phyloP scores from a whole-genome alignment of 2,113 vertebrate species.

The Saccopteryx leptura region DNA sequence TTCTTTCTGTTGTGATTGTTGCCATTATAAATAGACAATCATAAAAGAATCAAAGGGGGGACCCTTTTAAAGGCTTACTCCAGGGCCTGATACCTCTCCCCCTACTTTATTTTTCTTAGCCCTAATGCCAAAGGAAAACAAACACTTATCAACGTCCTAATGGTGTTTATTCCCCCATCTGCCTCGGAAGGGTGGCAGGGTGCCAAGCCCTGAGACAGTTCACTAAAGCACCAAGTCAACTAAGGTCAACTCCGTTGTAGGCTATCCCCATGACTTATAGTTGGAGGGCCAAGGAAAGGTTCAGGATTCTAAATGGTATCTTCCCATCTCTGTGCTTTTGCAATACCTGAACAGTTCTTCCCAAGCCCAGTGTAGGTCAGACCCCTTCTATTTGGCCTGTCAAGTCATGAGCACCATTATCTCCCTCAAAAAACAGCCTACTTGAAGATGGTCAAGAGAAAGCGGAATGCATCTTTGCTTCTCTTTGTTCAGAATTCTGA shows the following conservation, averaged over 20 bases:
- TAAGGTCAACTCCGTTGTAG: not conserved
- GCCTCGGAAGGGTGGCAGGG: slow-evolving; percentile 55
- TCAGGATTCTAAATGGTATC: not conserved
- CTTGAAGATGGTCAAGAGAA: not conserved
- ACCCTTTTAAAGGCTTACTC: slow-evolving; percentile 82
- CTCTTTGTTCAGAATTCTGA: not conserved
- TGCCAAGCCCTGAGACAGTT: slow-evolving; percentile 68
- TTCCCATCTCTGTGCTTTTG: not conserved
- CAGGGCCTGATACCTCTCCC: slow-evolving; percentile 69
- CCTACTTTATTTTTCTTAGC: slow-evolving; percentile 85
- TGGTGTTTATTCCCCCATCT: slow-evolving; percentile 79
- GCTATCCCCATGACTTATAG: not conserved
- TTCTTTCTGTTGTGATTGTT: slow-evolving; percentile 68
- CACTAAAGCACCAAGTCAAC: slow-evolving; percentile 38
- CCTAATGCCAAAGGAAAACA: slow-evolving; percentile 85
- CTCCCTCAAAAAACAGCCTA: not conserved
- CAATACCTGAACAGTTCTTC: not conserved
- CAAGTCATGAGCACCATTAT: not conserved
- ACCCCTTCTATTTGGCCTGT: not conserved
- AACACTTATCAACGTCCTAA: slow-evolving; percentile 77
- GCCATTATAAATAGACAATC: slow-evolving; percentile 78
- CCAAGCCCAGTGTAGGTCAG: not conserved
- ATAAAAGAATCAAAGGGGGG: slow-evolving; percentile 79
- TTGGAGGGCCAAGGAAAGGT: not conserved
- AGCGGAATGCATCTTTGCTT: not conserved